These are phyloP conservation scores for Caiman crocodilus DNA, from an alignment of 2,797 vertebrate species.

Conservation along the genomic window DNA sequence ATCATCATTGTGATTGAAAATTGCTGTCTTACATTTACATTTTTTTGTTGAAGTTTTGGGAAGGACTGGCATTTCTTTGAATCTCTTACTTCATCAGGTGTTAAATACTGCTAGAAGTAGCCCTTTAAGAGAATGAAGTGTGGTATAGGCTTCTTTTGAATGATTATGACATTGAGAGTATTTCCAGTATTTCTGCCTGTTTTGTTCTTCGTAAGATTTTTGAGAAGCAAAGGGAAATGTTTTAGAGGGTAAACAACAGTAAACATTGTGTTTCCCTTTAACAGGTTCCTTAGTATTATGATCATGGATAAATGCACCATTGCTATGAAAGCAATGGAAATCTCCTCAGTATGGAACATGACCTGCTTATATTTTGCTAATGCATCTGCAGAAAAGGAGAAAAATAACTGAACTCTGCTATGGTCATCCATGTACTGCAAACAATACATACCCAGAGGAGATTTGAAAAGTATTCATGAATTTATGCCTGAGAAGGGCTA, in stretches of 20 bases:
- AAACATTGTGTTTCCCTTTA: neutral
- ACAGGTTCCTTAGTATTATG: neutral
- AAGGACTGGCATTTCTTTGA: slow-evolving; percentile 16
- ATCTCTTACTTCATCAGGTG: slow-evolving; percentile 43
- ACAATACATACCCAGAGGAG: neutral
- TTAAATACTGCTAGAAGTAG: slow-evolving; percentile 19
- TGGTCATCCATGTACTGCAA: neutral
- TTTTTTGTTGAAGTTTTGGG: slow-evolving; percentile 45
- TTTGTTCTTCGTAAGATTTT: neutral
- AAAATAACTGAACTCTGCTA: neutral
- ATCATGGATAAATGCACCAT: neutral
- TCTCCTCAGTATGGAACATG: neutral
- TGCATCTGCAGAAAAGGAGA: neutral
- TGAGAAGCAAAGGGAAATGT: slow-evolving; percentile 7
- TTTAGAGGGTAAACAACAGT: neutral
- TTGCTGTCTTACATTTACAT: slow-evolving; percentile 29
- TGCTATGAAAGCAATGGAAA: neutral
- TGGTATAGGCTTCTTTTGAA: slow-evolving; percentile 34
- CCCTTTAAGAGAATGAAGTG: slow-evolving; percentile 23
- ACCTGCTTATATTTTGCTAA: neutral
- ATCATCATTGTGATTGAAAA: slow-evolving; percentile 51
- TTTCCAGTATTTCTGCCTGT: neutral
- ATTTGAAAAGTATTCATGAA: neutral
- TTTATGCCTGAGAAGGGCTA: neutral
- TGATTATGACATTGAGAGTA: neutral